phyloP scores from a whole-genome alignment of 2,113 vertebrate genomes.

The Probosciger aterrimus region DNA sequence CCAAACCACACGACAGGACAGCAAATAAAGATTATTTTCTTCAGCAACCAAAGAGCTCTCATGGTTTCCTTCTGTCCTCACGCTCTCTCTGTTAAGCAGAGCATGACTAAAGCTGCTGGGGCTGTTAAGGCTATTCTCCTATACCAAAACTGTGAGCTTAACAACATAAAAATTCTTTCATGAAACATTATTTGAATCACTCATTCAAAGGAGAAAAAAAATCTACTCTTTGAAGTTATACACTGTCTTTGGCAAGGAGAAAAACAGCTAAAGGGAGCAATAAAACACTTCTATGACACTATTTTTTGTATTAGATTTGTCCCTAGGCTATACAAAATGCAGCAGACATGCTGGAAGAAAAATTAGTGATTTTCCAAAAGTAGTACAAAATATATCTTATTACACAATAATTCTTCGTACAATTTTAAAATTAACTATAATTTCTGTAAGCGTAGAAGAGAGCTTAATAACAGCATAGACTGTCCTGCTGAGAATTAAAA shows the following conservation, averaged over 20 bases:
- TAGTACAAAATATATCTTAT: background rate
- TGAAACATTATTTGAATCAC: slow-evolving; percentile 18
- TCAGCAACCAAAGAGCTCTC: slow-evolving; percentile 23
- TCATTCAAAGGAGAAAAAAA: background rate
- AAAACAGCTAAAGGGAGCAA: slow-evolving; percentile 30
- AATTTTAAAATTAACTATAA: background rate
- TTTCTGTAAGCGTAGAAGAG: background rate
- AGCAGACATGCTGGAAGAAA: background rate
- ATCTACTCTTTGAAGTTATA: background rate
- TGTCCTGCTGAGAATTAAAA: background rate
- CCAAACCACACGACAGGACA: background rate
- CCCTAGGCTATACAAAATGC: background rate
- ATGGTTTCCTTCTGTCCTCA: background rate
- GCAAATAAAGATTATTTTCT: slow-evolving; percentile 28
- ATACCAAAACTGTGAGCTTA: background rate
- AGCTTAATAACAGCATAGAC: background rate
- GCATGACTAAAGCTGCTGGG: background rate
- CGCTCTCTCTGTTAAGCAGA: background rate
- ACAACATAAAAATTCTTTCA: slow-evolving; percentile 19
- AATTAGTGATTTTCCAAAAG: background rate
- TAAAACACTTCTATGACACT: slow-evolving; percentile 19
- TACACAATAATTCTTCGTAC: background rate
- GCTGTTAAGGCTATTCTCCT: background rate
- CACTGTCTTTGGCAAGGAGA: slow-evolving; percentile 15
- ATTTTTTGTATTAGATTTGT: slow-evolving; percentile 16